Conservation (phyloP, 2,888 invertebrate species). For the Ischnura elegans region DNA sequence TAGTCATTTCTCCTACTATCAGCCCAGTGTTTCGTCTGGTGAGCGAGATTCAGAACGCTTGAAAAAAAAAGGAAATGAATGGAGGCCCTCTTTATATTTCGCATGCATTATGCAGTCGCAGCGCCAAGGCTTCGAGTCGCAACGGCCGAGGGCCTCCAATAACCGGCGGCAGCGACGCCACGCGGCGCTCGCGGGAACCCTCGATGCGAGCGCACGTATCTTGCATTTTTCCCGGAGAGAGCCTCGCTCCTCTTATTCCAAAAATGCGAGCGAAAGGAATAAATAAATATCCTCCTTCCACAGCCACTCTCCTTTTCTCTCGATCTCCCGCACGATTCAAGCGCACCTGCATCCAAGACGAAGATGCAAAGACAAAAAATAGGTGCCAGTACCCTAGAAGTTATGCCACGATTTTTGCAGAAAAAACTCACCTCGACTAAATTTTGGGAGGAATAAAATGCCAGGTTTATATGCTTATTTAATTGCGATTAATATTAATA, state of each 20-base stretch:
- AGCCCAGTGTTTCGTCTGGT: background rate
- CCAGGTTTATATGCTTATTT: too few species aligned
- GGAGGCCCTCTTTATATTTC: constrained; percentile 30
- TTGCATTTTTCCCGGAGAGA: background rate
- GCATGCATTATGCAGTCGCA: constrained; percentile 61
- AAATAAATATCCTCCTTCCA: background rate
- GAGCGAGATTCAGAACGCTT: background rate
- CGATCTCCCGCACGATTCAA: background rate
- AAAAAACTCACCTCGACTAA: background rate
- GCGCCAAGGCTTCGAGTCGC: constrained; percentile 40
- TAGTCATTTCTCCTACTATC: background rate
- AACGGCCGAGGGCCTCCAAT: constrained; percentile 22
- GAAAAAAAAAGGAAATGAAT: background rate
- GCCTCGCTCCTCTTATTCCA: background rate
- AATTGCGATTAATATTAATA: too few species aligned
- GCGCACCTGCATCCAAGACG: background rate
- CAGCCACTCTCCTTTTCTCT: constrained; percentile 18
- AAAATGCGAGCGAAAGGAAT: background rate
- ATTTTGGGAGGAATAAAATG: background rate
- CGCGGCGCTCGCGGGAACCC: constrained; percentile 33
- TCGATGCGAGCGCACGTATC: background rate
- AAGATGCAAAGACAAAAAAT: background rate
- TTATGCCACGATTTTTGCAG: background rate
- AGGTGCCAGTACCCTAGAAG: background rate
- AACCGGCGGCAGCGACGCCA: constrained; percentile 18